Base-by-base conservation (phyloP, 92 coral and sea anemone species). In the Phenganax marumi region DNA sequence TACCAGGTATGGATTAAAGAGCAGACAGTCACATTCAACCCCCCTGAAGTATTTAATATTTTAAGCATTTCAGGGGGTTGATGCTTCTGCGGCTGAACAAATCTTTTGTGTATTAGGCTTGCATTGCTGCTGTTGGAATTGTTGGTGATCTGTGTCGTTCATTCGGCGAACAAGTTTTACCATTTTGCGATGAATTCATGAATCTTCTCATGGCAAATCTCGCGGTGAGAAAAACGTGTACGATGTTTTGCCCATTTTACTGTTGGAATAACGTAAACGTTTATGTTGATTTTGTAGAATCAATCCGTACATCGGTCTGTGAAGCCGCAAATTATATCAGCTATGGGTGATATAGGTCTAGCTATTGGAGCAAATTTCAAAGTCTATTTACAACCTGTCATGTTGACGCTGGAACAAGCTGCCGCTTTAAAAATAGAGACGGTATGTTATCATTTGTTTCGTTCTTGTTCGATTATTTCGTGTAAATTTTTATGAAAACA, bases 141-240 rank as follows among this genome's bases (percentile, higher is more conserved):
- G 98, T 95, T 10, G 98, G 98, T 4, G 98, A 95, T 81, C 82
- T 95, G 56, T 91, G 94, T 8, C 87, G 98, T 84, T 92, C 95
- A 23, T 83, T 95, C 16, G 93, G 93, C 73, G 83, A 50, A 3
- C 70, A 71, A 8, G 87, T 90, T 76, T 48, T 68, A 33, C 84
- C 70, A 10, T 86, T 85, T 81, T 87, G 92, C 72, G 95, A 92
- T 52, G 87, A 79, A 77, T 91, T 92, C 22, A 92, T 95, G 97
- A 91, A 88, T 49, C 84, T 89, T 70, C 88, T 95, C 50, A 76
- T 95, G 85, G 92, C 83, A 76, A 93, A 92, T 80, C 86, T 93
- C 46, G 97, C 97, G 22, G 97, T 91, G 81, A 89, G 97, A 91
- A 55, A 33, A 3, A 26, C 14, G 18, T 51, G 2, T 26, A 0